A percentile compares a stretch with the other conserved stretches of the same genome.
These are phyloP conservation scores for Perodicticus potto DNA, from an alignment of 2,797 vertebrate species.

Conservation along the genomic window DNA sequence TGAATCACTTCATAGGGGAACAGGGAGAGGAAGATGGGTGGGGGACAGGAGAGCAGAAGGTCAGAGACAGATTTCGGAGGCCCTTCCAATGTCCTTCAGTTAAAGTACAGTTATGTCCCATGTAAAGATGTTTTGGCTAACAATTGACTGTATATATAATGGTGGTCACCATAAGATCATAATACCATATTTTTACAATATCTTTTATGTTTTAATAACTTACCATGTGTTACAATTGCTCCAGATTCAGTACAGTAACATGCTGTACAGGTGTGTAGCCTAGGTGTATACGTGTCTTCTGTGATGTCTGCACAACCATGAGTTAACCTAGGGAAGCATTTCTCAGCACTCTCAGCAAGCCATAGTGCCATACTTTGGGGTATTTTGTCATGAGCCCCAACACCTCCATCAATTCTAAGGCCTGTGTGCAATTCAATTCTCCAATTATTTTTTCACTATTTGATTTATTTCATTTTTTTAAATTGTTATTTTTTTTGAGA, in stretches of 20 bases:
- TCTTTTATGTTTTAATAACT: not conserved
- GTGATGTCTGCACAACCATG: not conserved
- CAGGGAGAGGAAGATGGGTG: not conserved
- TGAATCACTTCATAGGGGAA: not conserved
- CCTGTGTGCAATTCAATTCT: not conserved
- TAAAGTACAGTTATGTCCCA: not conserved
- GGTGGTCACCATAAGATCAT: not conserved
- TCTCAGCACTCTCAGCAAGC: not conserved
- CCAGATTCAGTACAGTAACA: not conserved
- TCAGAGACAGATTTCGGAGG: not conserved
- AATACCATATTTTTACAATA: not conserved
- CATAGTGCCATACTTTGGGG: not conserved
- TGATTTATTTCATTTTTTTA: too few species aligned
- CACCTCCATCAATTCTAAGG: not conserved
- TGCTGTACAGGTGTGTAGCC: not conserved
- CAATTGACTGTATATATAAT: not conserved
- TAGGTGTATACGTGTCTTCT: not conserved
- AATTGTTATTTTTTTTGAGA: too few species aligned
- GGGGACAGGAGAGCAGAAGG: not conserved
- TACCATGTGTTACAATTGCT: not conserved
- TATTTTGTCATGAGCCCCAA: not conserved
- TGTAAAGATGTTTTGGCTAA: not conserved
- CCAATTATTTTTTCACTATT: too few species aligned
- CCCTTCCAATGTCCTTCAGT: not conserved
- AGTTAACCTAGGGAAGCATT: not conserved